These are phyloP conservation scores for Hirtodrosophila histrioides DNA, from an alignment of 2,888 invertebrate genomes.

Conservation along the genomic window DNA sequence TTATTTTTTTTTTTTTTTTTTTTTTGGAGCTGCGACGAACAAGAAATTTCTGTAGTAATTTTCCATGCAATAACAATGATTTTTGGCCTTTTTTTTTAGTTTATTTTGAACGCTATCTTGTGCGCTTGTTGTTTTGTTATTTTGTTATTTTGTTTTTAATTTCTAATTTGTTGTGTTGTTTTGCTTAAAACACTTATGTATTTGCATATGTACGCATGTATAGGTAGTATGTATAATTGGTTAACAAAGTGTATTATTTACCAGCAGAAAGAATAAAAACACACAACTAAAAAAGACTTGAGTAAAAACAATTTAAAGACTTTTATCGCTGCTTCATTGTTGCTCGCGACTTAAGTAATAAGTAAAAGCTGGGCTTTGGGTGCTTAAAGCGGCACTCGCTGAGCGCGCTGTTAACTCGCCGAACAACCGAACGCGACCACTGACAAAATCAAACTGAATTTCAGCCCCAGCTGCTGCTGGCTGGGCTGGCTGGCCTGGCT, in stretches of 20 bases:
- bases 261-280: conserved; percentile 45
- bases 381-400: conserved; percentile 41
- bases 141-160: conserved; percentile 16
- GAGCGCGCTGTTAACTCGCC: conserved; percentile 44
- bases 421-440: conserved; percentile 65
- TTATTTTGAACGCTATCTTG: conserved; percentile 24
- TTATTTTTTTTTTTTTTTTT: conserved; percentile 26
- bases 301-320: conserved; percentile 44
- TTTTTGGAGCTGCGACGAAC: conserved; percentile 32
- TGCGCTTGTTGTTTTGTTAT: conserved; percentile 18
- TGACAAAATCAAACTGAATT: conserved; percentile 65
- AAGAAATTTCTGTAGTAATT: conserved; percentile 72
- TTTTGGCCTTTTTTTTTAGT: conserved; percentile 47
- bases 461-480: conserved; percentile 46
- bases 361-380: conserved; percentile 49
- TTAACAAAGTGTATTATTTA: conserved; percentile 36
- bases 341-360: conserved; percentile 39
- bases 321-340: conserved; percentile 35
- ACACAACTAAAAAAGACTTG: conserved; percentile 43
- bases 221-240: conserved; percentile 1
- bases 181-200: conserved; percentile 1
- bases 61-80: conserved; percentile 75
- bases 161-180: conserved; percentile 10
- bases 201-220: no score
- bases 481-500: conserved; percentile 34